Base-by-base conservation (phyloP, 2,797 vertebrate species). In the Lophura swinhoii region DNA sequence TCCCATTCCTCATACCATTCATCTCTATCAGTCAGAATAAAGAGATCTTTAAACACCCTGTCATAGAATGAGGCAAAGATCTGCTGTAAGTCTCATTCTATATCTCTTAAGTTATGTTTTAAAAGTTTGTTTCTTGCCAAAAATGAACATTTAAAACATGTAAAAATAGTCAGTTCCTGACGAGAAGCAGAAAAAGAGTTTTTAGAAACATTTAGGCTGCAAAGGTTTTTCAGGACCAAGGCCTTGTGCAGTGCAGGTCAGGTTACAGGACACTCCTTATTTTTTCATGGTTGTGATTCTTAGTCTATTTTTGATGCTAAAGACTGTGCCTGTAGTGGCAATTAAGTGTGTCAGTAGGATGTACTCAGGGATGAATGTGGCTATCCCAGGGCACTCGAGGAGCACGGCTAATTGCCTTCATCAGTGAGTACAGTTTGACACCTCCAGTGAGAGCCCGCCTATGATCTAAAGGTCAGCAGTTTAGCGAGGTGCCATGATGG, bases 241-340 rank as follows among this genome's bases (percentile, higher is more conserved):
- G 17, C 53, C 46, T n/a, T 74, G 28, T 59, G 12, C 33, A 41
- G 11, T 17, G 9, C 18, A 26, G 41, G 9, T 58, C 20, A 62
- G 76, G 37, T 35, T 37, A 33, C 28, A 48, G 20, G 43, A 28
- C 2, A 67, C 84, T 33, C 16, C 3, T 1, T 37, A 49, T 88
- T 83, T 88, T 46, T 55, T 76, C 37, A 14, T 10, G 4, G 39
- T 31, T 59, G 11, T 31, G 35, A 35, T 51, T 56, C 46, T 59
- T 79, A 18, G 15, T 88, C 53, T 75, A 14, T 79, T 93, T 93
- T 60, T 69, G 78, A 83, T 84, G 31, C 16, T 87, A 14, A 79
- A 73, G 58, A 17, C 6, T 24, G 68, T 46, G 28, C 9, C 10
- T 37, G 3, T 17, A 9, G 5, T 35, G 20, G 33, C 41, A 58